Percentiles rank a stretch among this genome's conserved stretches.
Conservation (phyloP, 2,113 vertebrate genomes). For the Calypte anna region DNA sequence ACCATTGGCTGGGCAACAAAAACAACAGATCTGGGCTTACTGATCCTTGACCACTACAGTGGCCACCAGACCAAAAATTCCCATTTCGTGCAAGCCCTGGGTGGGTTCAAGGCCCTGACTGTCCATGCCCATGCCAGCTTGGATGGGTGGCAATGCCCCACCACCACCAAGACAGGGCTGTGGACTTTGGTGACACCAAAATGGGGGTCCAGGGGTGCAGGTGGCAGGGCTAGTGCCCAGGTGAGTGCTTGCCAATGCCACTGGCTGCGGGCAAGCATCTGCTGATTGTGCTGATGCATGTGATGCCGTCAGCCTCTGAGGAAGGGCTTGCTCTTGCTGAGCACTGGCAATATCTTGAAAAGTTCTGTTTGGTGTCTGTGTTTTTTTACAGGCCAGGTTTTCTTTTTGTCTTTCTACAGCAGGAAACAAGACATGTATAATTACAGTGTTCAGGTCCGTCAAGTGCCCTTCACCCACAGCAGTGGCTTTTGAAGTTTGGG, state of each 20-base stretch:
- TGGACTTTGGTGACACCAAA: not conserved
- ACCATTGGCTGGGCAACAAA: accelerated
- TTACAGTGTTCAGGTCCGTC: not conserved
- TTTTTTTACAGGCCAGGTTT: not conserved
- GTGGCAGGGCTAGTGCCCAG: accelerated
- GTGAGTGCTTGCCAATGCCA: accelerated
- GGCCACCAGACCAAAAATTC: not conserved
- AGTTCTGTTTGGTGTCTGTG: not conserved
- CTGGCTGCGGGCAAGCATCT: not conserved
- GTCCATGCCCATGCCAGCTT: accelerated
- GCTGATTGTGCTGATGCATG: not conserved
- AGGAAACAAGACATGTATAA: not conserved
- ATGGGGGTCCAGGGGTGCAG: accelerated
- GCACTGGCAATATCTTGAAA: not conserved
- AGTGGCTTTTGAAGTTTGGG: not conserved
- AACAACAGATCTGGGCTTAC: not conserved
- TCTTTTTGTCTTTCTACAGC: not conserved
- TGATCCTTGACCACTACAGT: accelerated
- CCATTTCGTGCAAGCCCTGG: not conserved
- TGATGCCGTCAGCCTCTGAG: not conserved
- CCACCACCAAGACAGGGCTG: not conserved
- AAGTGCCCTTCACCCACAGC: not conserved
- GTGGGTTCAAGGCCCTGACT: not conserved
- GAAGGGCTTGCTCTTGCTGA: not conserved
- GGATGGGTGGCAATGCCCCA: accelerated